Percentiles rank a stretch among this genome's conserved stretches.
Conservation (phyloP, 2,888 invertebrate species). For the Papilio protenor region DNA sequence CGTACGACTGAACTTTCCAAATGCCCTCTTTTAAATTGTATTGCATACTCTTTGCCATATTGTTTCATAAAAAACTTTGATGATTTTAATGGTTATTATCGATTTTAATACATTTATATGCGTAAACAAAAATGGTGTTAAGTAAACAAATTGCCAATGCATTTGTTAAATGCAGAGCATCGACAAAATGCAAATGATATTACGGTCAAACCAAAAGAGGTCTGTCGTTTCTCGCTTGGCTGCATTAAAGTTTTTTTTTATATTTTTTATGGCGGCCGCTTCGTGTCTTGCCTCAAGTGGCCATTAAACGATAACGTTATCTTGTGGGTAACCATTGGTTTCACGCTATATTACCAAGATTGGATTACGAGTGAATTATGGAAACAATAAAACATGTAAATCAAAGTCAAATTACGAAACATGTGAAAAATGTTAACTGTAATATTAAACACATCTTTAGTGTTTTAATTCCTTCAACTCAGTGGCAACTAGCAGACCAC, state of each 20-base stretch:
- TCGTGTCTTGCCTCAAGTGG: slow-evolving; percentile 66
- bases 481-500: slow-evolving; percentile 66
- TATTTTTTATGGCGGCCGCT: slow-evolving; percentile 56
- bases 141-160: slow-evolving; percentile 20
- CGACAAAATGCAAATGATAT: slow-evolving; percentile 72
- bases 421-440: not conserved
- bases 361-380: slow-evolving; percentile 40
- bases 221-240: slow-evolving; percentile 44
- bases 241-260: slow-evolving; percentile 65
- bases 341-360: slow-evolving; percentile 59
- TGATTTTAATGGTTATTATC: not conserved
- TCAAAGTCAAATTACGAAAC: slow-evolving; percentile 10
- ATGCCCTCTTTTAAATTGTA: not conserved
- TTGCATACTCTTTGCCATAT: slow-evolving; percentile 4
- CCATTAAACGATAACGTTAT: slow-evolving; percentile 77
- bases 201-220: slow-evolving; percentile 66
- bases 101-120: slow-evolving; percentile 1
- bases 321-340: slow-evolving; percentile 67
- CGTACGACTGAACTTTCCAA: slow-evolving; percentile 11
- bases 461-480: slow-evolving; percentile 47
- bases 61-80: not conserved
- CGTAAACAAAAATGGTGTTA: not conserved
- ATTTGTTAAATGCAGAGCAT: slow-evolving; percentile 43
- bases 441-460: not conserved
- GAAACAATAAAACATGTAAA: slow-evolving; percentile 28